phyloP scores from a whole-genome alignment of 2,113 vertebrate species.

The Mormyrus iriodes region DNA sequence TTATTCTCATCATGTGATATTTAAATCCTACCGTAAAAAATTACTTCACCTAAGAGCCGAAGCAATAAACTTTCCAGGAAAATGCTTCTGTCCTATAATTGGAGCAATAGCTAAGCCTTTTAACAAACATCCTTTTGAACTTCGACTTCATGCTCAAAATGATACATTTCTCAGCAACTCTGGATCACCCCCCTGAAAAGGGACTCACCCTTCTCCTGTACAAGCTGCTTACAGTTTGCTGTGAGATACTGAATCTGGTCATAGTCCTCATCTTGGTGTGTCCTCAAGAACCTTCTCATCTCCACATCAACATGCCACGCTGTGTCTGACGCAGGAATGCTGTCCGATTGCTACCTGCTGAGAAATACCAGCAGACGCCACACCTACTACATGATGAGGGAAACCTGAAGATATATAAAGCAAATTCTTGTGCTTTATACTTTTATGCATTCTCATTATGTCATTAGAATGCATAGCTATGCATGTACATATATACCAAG shows the following conservation, averaged over 20 bases:
- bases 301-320: neutral
- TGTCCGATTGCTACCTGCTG: neutral
- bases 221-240: conserved; percentile 13
- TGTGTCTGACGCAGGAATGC: neutral
- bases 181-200: neutral
- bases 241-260: conserved; percentile 8
- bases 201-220: conserved; percentile 18
- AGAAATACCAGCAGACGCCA: neutral
- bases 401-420: neutral
- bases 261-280: conserved; percentile 3
- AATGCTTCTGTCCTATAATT: neutral
- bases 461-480: neutral
- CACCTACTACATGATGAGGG: neutral
- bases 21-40: neutral
- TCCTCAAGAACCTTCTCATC: conserved; percentile 18
- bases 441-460: neutral
- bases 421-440: neutral
- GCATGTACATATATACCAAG: neutral
- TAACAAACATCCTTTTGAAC: neutral
- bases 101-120: neutral
- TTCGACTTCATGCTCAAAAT: neutral
- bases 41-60: neutral
- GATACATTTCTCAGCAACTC: neutral
- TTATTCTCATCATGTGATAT: neutral
- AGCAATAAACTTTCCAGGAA: neutral